These are phyloP conservation scores for Aphidius colemani DNA, from an alignment of 2,888 invertebrate species.

Conservation along the genomic window DNA sequence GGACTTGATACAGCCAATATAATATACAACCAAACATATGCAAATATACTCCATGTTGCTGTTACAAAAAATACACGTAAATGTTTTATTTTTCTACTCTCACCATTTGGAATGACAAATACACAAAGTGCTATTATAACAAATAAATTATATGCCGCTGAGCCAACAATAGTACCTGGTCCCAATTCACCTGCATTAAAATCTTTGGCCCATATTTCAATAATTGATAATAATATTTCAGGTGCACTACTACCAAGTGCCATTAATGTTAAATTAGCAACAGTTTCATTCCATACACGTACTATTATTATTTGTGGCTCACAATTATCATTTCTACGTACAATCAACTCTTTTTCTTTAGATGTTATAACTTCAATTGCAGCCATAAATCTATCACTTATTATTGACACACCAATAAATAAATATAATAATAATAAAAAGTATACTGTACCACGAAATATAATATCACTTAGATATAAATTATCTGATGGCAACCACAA, in stretches of 20 bases:
- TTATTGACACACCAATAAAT: slow-evolving; percentile 98
- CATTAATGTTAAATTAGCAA: slow-evolving; percentile 98
- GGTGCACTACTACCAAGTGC: slow-evolving; percentile 98
- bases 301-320: slow-evolving; percentile 89
- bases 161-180: slow-evolving; percentile 98
- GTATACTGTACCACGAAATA: slow-evolving; percentile 88
- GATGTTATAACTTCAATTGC: slow-evolving; percentile 99
- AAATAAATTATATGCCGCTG: slow-evolving; percentile 97
- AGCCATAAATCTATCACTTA: slow-evolving; percentile 99
- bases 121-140: slow-evolving; percentile 97
- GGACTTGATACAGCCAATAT: slow-evolving; percentile 89
- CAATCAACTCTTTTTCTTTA: slow-evolving; percentile 91
- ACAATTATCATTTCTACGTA: slow-evolving; percentile 77
- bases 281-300: slow-evolving; percentile 98
- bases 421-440: slow-evolving; percentile 88
- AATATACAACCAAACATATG: slow-evolving; percentile 97
- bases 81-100: slow-evolving; percentile 93
- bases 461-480: slow-evolving; percentile 75
- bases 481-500: slow-evolving; percentile 85
- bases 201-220: slow-evolving; percentile 94
- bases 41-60: slow-evolving; percentile 96
- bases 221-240: slow-evolving; percentile 95
- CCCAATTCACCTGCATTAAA: slow-evolving; percentile 97
- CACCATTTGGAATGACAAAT: slow-evolving; percentile 85
- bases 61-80: slow-evolving; percentile 97